These are phyloP conservation scores for Anomalospiza imberbis DNA, from an alignment of 2,797 vertebrate genomes.

Conservation along the genomic window DNA sequence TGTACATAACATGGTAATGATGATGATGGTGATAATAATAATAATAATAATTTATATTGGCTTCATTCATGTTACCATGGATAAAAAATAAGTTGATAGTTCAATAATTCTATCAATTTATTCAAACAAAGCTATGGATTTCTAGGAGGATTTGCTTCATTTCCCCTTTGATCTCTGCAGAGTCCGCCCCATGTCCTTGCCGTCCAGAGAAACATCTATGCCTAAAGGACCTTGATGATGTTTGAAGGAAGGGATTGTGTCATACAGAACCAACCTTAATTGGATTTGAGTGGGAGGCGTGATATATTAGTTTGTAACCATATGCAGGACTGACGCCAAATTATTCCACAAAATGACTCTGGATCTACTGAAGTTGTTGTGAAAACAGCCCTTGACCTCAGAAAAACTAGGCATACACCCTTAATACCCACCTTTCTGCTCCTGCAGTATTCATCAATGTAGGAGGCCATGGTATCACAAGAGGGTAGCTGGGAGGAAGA, in stretches of 20 bases:
- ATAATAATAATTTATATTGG: not conserved
- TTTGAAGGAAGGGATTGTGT: not conserved
- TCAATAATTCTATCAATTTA: not conserved
- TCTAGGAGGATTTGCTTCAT: not conserved
- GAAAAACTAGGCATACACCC: not conserved
- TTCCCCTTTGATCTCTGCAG: not conserved
- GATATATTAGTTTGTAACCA: not conserved
- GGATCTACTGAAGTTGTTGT: constrained; percentile 53
- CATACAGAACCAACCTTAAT: not conserved
- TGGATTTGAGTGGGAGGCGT: constrained; percentile 23
- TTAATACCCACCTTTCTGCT: not conserved
- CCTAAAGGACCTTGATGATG: not conserved
- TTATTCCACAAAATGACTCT: constrained; percentile 15
- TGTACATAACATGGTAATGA: too few relatives aligned
- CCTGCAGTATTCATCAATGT: constrained; percentile 16
- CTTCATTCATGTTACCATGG: not conserved
- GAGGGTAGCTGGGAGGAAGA: constrained; percentile 45
- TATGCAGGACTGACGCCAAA: constrained; percentile 8
- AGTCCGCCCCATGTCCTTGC: not conserved
- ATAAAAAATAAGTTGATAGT: not conserved
- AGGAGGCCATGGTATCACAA: constrained; percentile 42
- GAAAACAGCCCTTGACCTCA: constrained; percentile 53
- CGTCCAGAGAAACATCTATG: not conserved
- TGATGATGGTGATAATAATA: not conserved
- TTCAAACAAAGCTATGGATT: not conserved